phyloP scores from a whole-genome alignment of 2,888 invertebrate genomes.

The Piscicola geometra region DNA sequence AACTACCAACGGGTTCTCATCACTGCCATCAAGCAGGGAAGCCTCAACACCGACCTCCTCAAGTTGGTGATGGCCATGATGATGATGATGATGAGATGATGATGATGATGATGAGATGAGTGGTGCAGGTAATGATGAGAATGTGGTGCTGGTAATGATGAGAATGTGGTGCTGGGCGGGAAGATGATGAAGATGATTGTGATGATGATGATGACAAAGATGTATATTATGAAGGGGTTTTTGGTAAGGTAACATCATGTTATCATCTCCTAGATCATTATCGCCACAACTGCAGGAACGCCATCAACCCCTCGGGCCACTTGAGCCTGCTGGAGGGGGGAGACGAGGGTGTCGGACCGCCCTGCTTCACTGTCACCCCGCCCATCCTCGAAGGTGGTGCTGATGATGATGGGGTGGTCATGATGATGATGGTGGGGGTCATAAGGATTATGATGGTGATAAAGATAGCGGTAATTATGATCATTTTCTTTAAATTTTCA shows the following conservation, averaged over 20 bases:
- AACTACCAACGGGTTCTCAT: slow-evolving; percentile 69
- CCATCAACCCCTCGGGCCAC: neutral
- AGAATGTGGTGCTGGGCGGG: too few relatives aligned
- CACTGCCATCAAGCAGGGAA: slow-evolving; percentile 68
- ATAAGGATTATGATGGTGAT: slow-evolving; percentile 12
- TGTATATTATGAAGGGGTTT: neutral
- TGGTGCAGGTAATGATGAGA: slow-evolving; percentile 23
- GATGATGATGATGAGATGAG: slow-evolving; percentile 27
- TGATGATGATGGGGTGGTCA: slow-evolving; percentile 9
- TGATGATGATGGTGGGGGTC: slow-evolving; percentile 31
- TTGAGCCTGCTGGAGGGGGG: neutral
- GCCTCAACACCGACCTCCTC: slow-evolving; percentile 63
- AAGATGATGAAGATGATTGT: too few relatives aligned
- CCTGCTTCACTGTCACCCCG: too few relatives aligned
- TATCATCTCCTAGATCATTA: neutral
- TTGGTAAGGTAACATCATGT: neutral
- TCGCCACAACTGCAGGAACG: neutral
- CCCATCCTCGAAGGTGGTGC: too few relatives aligned
- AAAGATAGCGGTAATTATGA: slow-evolving; percentile 16
- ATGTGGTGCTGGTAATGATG: slow-evolving; percentile 29
- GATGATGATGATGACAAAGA: neutral
- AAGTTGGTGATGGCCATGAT: slow-evolving; percentile 43
- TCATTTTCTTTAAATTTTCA: neutral
- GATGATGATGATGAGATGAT: slow-evolving; percentile 16
- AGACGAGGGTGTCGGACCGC: too few relatives aligned